These are phyloP conservation scores for Altica lythri DNA, from an alignment of 2,888 invertebrate genomes.

Conservation along the genomic window DNA sequence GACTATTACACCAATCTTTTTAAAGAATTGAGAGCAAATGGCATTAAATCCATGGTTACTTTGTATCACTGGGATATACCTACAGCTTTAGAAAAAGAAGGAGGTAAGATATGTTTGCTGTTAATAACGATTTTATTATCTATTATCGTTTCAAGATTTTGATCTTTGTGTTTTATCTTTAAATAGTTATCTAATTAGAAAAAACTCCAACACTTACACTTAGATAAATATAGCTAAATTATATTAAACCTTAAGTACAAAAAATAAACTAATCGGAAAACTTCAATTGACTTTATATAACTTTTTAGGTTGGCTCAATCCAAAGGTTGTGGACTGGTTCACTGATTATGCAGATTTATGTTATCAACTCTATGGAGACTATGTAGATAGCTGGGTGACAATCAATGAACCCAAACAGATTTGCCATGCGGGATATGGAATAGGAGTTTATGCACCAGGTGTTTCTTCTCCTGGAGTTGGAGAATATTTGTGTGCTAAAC, in stretches of 20 bases:
- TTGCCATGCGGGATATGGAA: conserved; percentile 46
- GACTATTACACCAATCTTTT: conserved; percentile 37
- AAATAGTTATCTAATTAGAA: no score
- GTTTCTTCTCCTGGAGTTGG: conserved; percentile 59
- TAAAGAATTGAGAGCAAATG: conserved; percentile 56
- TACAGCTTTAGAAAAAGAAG: conserved; percentile 55
- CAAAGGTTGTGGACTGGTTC: conserved; percentile 61
- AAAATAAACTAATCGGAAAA: no score
- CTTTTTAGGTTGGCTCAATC: conserved; percentile 57
- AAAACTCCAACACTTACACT: no score
- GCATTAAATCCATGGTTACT: conserved; percentile 63
- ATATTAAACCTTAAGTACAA: no score
- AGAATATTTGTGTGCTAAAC: conserved; percentile 68
- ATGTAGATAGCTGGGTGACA: conserved; percentile 59
- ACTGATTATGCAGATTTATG: conserved; percentile 61
- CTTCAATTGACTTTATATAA: no score
- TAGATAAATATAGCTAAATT: no score
- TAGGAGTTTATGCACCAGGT: conserved; percentile 47
- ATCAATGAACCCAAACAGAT: conserved; percentile 59
- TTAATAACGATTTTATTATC: no score
- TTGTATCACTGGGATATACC: conserved; percentile 64
- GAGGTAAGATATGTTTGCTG: conserved; percentile 37
- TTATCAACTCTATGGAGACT: conserved; percentile 39
- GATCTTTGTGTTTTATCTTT: no score
- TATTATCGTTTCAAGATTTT: no score